Conservation (phyloP, 2,797 vertebrate species). For the Cossypha dichroa region DNA sequence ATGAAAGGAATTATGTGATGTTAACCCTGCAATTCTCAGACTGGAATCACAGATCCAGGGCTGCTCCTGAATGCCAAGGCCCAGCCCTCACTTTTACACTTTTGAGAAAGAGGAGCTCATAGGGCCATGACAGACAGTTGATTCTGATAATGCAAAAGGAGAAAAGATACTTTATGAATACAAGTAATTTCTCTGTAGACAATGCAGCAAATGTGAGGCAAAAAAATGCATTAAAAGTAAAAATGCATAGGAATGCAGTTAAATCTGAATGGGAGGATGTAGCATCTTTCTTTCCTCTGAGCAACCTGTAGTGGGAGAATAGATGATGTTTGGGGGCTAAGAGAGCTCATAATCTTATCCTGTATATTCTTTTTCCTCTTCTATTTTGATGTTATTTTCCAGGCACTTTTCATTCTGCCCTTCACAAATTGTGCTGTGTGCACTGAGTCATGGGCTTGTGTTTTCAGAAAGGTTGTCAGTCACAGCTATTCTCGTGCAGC, state of each 20-base stretch:
- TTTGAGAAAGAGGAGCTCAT: neutral
- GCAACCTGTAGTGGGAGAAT: neutral
- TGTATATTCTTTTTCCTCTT: neutral
- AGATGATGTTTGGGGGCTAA: neutral
- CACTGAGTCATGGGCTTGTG: constrained; percentile 33
- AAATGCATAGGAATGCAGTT: neutral
- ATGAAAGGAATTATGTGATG: neutral
- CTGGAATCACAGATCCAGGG: neutral
- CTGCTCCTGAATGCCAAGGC: neutral
- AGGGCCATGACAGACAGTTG: neutral
- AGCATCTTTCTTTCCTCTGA: neutral
- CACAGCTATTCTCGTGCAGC: constrained; percentile 18
- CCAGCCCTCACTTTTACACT: neutral
- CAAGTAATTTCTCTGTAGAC: neutral
- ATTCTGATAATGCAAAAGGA: neutral
- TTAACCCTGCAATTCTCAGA: neutral
- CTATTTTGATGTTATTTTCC: neutral
- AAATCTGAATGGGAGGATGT: neutral
- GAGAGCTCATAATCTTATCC: neutral
- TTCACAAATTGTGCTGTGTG: neutral
- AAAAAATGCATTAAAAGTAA: neutral
- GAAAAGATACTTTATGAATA: neutral
- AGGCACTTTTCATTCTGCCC: constrained; percentile 13
- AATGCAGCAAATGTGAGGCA: neutral
- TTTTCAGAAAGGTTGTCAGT: constrained; percentile 39